Conservation (phyloP, 2,888 invertebrate genomes). For the Ormyrus rosae region DNA sequence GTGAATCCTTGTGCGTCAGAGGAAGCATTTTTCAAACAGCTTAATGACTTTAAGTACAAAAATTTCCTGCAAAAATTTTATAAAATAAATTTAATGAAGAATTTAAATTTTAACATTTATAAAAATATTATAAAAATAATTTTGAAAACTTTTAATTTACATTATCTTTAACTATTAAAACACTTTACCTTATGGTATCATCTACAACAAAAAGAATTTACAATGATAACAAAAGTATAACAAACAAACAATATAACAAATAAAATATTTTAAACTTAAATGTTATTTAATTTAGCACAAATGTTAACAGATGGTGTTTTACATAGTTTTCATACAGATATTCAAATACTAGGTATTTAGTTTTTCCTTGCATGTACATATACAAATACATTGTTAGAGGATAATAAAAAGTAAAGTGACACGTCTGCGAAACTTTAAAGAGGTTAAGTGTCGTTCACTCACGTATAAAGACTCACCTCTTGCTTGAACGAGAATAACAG, state of each 20-base stretch:
- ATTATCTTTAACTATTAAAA: background rate
- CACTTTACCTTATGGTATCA: conserved; percentile 23
- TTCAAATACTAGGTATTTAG: background rate
- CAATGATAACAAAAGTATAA: background rate
- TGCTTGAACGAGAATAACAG: background rate
- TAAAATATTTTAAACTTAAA: too few species aligned
- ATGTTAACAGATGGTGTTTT: conserved; percentile 11
- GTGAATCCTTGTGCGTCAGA: conserved; percentile 84
- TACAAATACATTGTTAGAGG: conserved; percentile 11
- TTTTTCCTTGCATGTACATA: conserved; percentile 14
- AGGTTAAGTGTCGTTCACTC: conserved; percentile 54
- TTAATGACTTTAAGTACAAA: conserved; percentile 32
- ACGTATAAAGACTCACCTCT: conserved; percentile 18
- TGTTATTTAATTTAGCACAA: background rate
- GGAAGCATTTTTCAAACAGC: conserved; percentile 81
- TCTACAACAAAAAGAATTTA: background rate
- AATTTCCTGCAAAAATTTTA: conserved; percentile 35
- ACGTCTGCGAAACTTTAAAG: conserved; percentile 63
- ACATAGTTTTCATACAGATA: background rate
- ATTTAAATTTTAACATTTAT: background rate
- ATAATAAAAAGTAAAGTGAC: conserved; percentile 59
- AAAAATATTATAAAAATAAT: background rate
- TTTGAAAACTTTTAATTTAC: background rate
- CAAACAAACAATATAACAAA: too few species aligned
- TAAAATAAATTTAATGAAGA: conserved; percentile 9